Evolutionary conservation across 2,888 invertebrate genomes (phyloP), one percentile per base, ranked within the genome.

Genomic region (Proisotoma minuta): DNA sequence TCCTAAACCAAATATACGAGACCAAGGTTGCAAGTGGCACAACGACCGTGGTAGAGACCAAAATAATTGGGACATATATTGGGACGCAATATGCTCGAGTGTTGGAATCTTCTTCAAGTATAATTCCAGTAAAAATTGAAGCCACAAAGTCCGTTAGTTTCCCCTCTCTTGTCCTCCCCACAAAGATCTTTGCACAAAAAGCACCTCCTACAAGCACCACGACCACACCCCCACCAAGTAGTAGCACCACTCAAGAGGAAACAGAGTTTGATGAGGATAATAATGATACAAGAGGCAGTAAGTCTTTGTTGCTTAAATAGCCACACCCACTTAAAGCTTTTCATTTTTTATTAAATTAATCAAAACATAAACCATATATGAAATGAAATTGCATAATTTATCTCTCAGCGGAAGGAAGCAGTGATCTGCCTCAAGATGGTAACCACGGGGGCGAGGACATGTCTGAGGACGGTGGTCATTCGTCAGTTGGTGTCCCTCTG

Each of bases 11-110:
- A 74, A 82, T 91, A 57, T 90, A 89, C 48, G 92, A 91, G 23
- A 91, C 89, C 3, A 84, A 89, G 60, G 86, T 91, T 3, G 87
- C 87, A 76, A 91, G 91, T 1, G 79, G 86, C 1, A 20, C 18
- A 5, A 91, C 91, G 3, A 91, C 91, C 0, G 84, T 91, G 4
- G 89, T 89, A 76, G 91, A 91, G 79, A 91, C 91, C 0, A 89
- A 88, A 76, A 90, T 92, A n/a, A 87, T 91, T 74, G 89, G 92
- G 26, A 91, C 92, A 2, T 89, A 87, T 76, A 89, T 91, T 74
- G 87, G 88, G 53, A 90, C 89, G 40, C 91, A 91, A 79, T 91
- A 92, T 77, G 91, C 91, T 2, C 91, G 92, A 79, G 87, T 89
- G 10, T 79, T 91, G 28, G 89, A 90, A 75, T 90, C 89, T 75